Conservation (phyloP, 2,888 invertebrate species). For the Epistrophella euchroma region DNA sequence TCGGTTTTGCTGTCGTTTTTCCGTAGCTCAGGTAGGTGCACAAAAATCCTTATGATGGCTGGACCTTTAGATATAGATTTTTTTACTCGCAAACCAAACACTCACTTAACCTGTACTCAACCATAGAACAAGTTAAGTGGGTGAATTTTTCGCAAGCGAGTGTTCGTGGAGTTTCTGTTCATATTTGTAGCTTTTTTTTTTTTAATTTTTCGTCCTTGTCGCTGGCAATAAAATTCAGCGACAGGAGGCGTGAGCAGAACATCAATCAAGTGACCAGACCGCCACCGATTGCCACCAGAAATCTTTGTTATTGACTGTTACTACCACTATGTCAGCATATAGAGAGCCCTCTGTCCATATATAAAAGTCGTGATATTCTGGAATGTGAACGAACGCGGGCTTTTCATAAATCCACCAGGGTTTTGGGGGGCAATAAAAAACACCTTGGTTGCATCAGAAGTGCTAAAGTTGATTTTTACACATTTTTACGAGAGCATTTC, state of each 20-base stretch:
- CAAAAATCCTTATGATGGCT: constrained; percentile 24
- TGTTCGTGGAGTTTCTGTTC: neutral
- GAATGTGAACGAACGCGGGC: constrained; percentile 21
- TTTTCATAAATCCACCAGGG: constrained; percentile 72
- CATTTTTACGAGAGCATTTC: constrained; percentile 46
- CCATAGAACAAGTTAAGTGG: constrained; percentile 18
- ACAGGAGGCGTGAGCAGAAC: constrained; percentile 61
- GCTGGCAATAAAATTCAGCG: constrained; percentile 68
- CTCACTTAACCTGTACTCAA: constrained; percentile 47
- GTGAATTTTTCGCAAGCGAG: constrained; percentile 36
- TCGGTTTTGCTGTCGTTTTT: constrained; percentile 21
- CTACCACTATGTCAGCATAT: constrained; percentile 48
- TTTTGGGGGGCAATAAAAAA: constrained; percentile 69
- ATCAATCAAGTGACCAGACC: constrained; percentile 74
- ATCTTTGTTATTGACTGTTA: constrained; percentile 73
- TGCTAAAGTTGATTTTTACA: constrained; percentile 60
- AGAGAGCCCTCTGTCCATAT: neutral
- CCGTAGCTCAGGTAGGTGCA: constrained; percentile 26
- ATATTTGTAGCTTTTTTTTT: constrained; percentile 12
- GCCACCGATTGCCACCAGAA: constrained; percentile 75
- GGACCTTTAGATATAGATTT: neutral
- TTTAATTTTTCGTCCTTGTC: constrained; percentile 13
- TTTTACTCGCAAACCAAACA: constrained; percentile 32
- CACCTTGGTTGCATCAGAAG: constrained; percentile 62
- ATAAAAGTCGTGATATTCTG: neutral